These are phyloP conservation scores for Pristionchus japonicus DNA, from an alignment of 2,888 invertebrate species.

Conservation along the genomic window DNA sequence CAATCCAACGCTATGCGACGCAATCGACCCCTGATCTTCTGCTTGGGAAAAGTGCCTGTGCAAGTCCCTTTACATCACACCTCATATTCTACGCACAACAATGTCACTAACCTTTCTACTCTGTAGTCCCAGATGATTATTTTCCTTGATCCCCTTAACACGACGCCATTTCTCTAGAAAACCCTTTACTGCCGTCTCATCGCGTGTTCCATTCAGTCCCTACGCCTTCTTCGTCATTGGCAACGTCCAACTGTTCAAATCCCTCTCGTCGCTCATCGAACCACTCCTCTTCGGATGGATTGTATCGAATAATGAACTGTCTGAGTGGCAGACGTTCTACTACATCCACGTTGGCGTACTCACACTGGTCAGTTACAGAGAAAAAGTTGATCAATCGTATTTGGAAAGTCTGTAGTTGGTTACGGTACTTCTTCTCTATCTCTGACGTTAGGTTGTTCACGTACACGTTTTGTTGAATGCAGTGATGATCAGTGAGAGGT, in stretches of 20 bases:
- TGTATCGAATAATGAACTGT: not conserved
- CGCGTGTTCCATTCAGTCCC: constrained; percentile 50
- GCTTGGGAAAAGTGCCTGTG: no score
- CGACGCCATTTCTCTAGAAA: no score
- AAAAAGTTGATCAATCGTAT: not conserved
- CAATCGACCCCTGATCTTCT: not conserved
- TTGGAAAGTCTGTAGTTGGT: no score
- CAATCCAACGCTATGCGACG: no score
- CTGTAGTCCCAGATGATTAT: not conserved
- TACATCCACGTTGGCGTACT: constrained; percentile 41
- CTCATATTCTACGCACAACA: not conserved
- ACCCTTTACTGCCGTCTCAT: not conserved
- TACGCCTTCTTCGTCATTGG: constrained; percentile 58
- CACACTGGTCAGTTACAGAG: not conserved
- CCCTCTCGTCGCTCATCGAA: constrained; percentile 56
- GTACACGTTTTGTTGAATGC: not conserved
- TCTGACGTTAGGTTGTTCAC: no score
- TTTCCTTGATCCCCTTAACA: not conserved
- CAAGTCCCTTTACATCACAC: no score
- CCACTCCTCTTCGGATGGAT: constrained; percentile 52
- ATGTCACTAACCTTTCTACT: not conserved
- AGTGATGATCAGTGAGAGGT: not conserved
- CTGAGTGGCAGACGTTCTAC: constrained; percentile 27
- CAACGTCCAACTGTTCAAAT: constrained; percentile 59
- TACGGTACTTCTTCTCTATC: no score